A percentile compares a stretch with the other conserved stretches of the same genome.
These are phyloP conservation scores for Pseudopipra pipra DNA, from an alignment of 2,113 vertebrate species.

Conservation along the genomic window DNA sequence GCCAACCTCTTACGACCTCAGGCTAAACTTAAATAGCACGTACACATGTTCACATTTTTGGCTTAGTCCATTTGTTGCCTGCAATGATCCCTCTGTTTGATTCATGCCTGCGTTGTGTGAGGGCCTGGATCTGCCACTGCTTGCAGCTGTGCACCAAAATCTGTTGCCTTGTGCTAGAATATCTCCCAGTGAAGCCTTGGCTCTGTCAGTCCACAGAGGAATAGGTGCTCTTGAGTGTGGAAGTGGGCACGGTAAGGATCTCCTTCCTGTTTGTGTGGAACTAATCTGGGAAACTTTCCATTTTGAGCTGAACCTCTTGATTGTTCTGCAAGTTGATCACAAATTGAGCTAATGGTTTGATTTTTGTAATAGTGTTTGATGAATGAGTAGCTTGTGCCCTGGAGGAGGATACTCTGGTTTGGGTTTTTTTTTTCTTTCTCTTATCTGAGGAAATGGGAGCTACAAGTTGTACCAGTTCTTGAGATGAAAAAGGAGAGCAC, in stretches of 20 bases:
- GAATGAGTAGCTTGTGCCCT: neutral
- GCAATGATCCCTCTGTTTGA: neutral
- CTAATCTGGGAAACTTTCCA: neutral
- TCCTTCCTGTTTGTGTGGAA: neutral
- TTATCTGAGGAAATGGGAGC: neutral
- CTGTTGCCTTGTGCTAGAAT: neutral
- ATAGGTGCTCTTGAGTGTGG: neutral
- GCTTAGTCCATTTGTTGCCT: neutral
- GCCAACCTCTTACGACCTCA: neutral
- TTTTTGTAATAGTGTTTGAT: neutral
- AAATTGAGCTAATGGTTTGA: neutral
- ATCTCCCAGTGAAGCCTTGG: neutral
- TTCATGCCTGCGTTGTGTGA: neutral
- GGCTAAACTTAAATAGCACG: neutral
- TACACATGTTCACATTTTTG: neutral
- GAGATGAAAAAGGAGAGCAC: neutral
- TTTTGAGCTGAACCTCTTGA: neutral
- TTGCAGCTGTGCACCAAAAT: neutral
- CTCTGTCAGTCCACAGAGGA: neutral
- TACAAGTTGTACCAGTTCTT: neutral
- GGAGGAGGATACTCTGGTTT: neutral
- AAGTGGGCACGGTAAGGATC: neutral
- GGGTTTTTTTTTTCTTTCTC: neutral
- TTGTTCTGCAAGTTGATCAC: neutral
- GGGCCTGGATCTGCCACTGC: neutral